Conservation (phyloP, 2,113 vertebrate species). For the Athene noctua region DNA sequence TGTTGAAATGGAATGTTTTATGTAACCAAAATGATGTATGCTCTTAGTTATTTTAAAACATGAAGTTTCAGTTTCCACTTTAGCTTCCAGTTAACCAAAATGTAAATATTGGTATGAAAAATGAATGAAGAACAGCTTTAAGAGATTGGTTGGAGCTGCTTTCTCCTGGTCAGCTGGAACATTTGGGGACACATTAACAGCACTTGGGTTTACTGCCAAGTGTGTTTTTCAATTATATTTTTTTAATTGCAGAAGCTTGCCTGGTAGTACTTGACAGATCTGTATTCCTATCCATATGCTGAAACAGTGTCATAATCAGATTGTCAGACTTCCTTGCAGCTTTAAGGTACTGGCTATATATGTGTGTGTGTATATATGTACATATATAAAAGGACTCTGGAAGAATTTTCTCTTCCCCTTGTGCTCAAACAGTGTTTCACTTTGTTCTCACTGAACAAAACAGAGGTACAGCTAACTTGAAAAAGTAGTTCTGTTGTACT, state of each 20-base stretch:
- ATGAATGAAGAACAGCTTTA: not conserved
- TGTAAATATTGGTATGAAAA: not conserved
- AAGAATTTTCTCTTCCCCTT: not conserved
- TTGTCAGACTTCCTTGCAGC: not conserved
- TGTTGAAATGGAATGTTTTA: not conserved
- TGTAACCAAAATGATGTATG: not conserved
- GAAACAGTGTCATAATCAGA: fast-evolving
- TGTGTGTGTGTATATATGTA: fast-evolving
- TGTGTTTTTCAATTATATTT: not conserved
- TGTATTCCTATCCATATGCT: not conserved
- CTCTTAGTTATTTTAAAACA: not conserved
- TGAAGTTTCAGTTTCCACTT: not conserved
- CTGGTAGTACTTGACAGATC: not conserved
- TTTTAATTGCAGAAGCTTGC: not conserved
- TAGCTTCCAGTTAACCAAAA: not conserved
- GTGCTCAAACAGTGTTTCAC: not conserved
- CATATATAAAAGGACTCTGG: not conserved
- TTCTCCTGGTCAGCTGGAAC: not conserved
- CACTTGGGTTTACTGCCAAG: not conserved
- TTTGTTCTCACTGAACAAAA: not conserved
- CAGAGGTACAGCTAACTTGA: not conserved
- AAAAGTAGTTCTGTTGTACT: not conserved
- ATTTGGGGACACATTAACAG: not conserved
- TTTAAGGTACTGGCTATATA: not conserved
- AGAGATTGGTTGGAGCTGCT: not conserved